Evolutionary conservation across 2,113 vertebrate species (phyloP).

Genomic region (Ursus arctos): DNA sequence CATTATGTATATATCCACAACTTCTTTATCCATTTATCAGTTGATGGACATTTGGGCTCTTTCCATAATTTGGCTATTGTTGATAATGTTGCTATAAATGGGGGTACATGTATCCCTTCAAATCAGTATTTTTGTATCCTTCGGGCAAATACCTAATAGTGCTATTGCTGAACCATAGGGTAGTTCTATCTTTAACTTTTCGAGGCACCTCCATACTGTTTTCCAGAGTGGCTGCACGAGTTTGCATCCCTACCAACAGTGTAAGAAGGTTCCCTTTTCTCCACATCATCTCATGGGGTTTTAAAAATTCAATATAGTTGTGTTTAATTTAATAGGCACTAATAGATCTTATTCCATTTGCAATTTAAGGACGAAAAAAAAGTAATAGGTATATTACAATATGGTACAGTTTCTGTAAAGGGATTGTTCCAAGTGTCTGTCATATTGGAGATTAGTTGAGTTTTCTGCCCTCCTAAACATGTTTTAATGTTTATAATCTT

Average conservation of each 20-base stretch:
- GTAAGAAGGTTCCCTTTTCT: background rate
- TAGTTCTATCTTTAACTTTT: background rate
- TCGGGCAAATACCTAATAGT: background rate
- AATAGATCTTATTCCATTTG: slow-evolving; percentile 51
- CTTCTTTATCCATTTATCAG: background rate
- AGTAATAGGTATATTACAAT: background rate
- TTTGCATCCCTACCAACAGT: background rate
- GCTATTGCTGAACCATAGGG: background rate
- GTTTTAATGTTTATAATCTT: slow-evolving; percentile 51
- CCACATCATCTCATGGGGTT: background rate
- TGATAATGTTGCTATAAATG: background rate
- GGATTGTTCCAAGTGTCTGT: background rate
- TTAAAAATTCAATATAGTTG: background rate
- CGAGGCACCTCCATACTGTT: background rate
- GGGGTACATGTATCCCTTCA: background rate
- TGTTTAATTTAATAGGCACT: slow-evolving; percentile 31
- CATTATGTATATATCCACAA: background rate
- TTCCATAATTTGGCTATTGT: background rate
- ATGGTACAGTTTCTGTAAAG: slow-evolving; percentile 27
- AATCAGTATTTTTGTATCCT: background rate
- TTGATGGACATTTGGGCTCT: background rate
- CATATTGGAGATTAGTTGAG: background rate
- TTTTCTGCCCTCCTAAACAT: slow-evolving; percentile 1
- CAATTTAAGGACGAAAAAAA: slow-evolving; percentile 6
- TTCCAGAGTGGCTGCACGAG: background rate